phyloP scores from a whole-genome alignment of 2,888 invertebrate species.

The Saturnia pavonia region DNA sequence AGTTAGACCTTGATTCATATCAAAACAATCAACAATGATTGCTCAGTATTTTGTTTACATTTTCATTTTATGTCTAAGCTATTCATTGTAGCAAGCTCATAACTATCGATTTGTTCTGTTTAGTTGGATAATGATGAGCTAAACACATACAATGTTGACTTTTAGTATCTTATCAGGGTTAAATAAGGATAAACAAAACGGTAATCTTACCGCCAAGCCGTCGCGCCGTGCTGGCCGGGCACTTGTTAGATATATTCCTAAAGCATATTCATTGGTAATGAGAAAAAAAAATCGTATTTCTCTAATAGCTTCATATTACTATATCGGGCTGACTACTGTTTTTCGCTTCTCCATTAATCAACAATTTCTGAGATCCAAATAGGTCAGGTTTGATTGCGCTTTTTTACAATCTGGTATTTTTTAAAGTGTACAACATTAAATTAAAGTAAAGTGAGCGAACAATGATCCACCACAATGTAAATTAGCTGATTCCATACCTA shows the following conservation, averaged over 20 bases:
- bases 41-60: neutral
- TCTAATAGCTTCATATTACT: neutral
- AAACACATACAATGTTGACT: neutral
- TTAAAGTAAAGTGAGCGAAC: constrained; percentile 1
- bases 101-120: neutral
- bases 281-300: neutral
- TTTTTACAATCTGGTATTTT: neutral
- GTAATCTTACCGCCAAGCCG: neutral
- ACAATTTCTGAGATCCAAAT: neutral
- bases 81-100: neutral
- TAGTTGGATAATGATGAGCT: neutral
- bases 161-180: neutral
- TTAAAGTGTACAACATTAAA: neutral
- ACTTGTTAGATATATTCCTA: neutral
- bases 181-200: neutral
- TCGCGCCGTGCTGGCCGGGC: too few species aligned
- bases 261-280: neutral
- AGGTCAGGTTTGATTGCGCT: neutral
- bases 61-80: neutral
- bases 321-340: neutral
- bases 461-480: constrained; percentile 7
- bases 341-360: neutral
- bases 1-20: neutral
- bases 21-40: neutral
- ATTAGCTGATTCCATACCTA: constrained; percentile 5